Conservation (phyloP, 2,113 vertebrate species). For the Tapirus terrestris region DNA sequence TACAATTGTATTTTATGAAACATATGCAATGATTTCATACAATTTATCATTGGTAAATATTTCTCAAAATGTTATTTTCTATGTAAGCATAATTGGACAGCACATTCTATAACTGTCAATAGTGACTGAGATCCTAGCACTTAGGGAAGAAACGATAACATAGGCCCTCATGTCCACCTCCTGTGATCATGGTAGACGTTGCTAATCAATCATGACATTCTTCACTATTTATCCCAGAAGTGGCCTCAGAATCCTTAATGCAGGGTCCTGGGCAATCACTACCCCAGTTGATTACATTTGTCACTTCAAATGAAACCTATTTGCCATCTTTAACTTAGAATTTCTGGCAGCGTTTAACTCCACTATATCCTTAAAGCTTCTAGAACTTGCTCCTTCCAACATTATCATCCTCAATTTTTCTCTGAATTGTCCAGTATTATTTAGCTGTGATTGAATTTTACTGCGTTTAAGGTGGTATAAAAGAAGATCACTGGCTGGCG, state of each 20-base stretch:
- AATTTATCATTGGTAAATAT: conserved; percentile 2
- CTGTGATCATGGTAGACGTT: background rate
- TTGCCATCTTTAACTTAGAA: background rate
- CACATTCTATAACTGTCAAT: background rate
- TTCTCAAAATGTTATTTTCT: conserved; percentile 32
- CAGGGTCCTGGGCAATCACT: background rate
- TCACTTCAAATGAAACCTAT: background rate
- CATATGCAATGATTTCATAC: background rate
- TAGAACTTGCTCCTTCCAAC: background rate
- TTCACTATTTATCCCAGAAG: background rate
- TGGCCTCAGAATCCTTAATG: background rate
- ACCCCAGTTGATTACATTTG: background rate
- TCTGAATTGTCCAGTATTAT: background rate
- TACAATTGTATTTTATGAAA: background rate
- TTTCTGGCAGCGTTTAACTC: conserved; percentile 16
- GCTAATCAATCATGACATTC: background rate
- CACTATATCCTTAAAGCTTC: background rate
- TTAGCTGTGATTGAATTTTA: background rate
- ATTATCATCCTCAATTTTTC: background rate
- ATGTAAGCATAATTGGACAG: background rate
- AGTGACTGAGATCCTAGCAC: background rate
- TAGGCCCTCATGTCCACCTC: background rate
- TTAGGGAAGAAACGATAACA: background rate
- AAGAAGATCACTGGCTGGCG: background rate
- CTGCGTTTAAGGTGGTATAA: background rate